These are phyloP conservation scores for Pygocentrus nattereri DNA, from an alignment of 2,797 vertebrate genomes.

Conservation along the genomic window DNA sequence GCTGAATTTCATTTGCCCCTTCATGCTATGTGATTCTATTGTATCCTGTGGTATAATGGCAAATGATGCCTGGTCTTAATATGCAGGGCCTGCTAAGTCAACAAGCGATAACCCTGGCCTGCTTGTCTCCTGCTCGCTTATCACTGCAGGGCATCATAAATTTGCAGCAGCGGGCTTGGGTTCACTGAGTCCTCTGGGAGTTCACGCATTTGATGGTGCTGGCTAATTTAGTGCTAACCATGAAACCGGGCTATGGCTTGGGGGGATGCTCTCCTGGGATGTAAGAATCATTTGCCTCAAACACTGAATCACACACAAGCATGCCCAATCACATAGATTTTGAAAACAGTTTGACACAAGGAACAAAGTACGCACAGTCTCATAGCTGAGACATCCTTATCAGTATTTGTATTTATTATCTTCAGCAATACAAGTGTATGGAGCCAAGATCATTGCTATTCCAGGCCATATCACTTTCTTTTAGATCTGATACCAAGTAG, in stretches of 20 bases:
- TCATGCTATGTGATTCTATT: constrained; percentile 24
- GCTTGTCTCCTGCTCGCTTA: constrained; percentile 12
- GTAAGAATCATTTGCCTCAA: constrained; percentile 52
- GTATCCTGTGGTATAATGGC: constrained; percentile 2
- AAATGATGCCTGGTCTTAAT: constrained; percentile 55
- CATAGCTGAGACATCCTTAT: not conserved
- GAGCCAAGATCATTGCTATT: not conserved
- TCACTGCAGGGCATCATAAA: constrained; percentile 57
- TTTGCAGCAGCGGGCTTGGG: constrained; percentile 49
- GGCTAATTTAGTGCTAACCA: constrained; percentile 66
- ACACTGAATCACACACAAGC: constrained; percentile 66
- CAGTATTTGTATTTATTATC: not conserved
- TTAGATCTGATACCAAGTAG: not conserved
- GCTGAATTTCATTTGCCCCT: constrained; percentile 34
- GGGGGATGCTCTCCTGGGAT: constrained; percentile 52
- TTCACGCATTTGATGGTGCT: constrained; percentile 68
- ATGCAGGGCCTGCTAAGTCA: constrained; percentile 38
- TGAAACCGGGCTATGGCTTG: not conserved
- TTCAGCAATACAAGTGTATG: not conserved
- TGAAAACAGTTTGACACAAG: constrained; percentile 62
- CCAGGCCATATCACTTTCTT: not conserved
- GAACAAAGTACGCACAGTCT: not conserved
- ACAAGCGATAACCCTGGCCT: not conserved
- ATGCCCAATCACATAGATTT: constrained; percentile 50
- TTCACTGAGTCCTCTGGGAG: constrained; percentile 64